Evolutionary conservation across 2,888 invertebrate genomes (phyloP).

Genomic region (Troilus luridus): DNA sequence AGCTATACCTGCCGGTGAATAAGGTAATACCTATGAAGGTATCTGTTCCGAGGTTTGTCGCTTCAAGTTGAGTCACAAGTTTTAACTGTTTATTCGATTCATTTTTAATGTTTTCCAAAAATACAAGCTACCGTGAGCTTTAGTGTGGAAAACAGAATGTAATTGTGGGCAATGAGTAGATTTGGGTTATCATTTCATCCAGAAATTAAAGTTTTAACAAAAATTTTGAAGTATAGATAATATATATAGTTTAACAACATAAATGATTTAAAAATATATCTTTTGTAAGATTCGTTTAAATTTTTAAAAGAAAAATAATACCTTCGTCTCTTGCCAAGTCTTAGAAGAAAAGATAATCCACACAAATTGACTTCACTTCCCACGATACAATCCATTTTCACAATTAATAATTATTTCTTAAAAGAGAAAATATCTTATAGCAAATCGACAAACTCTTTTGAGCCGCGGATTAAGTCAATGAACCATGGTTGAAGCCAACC

Average conservation of each 20-base stretch:
- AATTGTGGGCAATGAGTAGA: too few species aligned
- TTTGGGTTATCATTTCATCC: too few species aligned
- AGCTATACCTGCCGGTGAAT: too few species aligned
- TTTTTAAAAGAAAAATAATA: neutral
- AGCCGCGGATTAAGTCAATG: neutral
- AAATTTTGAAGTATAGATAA: too few species aligned
- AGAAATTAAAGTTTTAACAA: too few species aligned
- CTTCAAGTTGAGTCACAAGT: too few species aligned
- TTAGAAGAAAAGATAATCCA: neutral
- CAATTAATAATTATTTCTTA: neutral
- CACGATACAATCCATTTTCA: neutral
- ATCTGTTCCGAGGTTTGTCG: too few species aligned
- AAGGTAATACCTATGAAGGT: too few species aligned
- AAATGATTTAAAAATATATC: neutral
- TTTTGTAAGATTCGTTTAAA: neutral
- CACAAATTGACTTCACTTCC: neutral
- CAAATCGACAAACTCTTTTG: neutral
- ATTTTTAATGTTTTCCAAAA: too few species aligned
- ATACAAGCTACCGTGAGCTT: too few species aligned
- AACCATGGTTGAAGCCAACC: neutral
- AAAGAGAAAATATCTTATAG: neutral
- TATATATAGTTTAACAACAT: neutral
- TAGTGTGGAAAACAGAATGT: too few species aligned
- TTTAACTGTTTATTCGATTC: too few species aligned
- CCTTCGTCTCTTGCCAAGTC: neutral